Percentiles rank a stretch among this genome's conserved stretches.
These are phyloP conservation scores for Dendroctonus valens DNA, from an alignment of 1,140 invertebrate genomes.

Conservation along the genomic window DNA sequence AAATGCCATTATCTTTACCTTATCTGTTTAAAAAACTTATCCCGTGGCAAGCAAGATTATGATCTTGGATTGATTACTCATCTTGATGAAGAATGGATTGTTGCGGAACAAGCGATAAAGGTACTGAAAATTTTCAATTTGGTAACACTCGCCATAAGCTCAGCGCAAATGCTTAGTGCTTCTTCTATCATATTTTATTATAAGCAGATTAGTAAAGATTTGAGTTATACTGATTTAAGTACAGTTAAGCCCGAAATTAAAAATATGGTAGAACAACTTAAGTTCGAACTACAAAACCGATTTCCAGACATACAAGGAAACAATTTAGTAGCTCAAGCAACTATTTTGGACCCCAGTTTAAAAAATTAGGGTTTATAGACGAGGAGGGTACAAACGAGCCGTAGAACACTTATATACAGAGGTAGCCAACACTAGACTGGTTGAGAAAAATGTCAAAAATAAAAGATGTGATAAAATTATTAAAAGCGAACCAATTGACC, in stretches of 20 bases:
- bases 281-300: neutral
- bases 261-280: neutral
- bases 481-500: too few relatives aligned
- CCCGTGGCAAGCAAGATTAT: neutral
- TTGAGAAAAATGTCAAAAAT: too few relatives aligned
- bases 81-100: neutral
- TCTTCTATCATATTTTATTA: neutral
- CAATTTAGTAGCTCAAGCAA: slow-evolving; percentile 40
- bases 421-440: too few relatives aligned
- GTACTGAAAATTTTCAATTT: neutral
- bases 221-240: neutral
- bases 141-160: neutral
- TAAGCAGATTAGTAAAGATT: neutral
- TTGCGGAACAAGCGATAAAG: neutral
- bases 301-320: neutral
- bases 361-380: neutral
- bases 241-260: neutral
- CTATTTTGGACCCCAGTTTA: slow-evolving; percentile 46
- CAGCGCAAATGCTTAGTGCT: neutral
- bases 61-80: too few relatives aligned
- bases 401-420: too few relatives aligned
- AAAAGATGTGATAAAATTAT: too few relatives aligned
- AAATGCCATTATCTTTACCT: neutral
- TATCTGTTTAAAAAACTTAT: neutral
- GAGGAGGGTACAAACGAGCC: too few relatives aligned